A percentile compares a stretch with the other conserved stretches of the same genome.
These are phyloP conservation scores for Girardia tigrina DNA, from an alignment of 2,888 invertebrate genomes.

Conservation along the genomic window DNA sequence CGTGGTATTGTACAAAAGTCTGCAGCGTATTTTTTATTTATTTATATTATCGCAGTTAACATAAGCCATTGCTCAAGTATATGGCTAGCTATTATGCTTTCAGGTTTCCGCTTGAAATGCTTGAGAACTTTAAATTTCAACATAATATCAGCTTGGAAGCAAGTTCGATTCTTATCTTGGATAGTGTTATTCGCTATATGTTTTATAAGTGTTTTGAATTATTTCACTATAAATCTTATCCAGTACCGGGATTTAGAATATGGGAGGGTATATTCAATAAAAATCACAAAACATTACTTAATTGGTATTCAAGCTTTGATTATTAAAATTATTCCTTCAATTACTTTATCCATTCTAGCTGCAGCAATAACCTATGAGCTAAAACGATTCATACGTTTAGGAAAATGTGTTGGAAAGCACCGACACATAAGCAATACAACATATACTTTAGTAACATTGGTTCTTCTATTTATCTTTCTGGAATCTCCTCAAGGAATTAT, in stretches of 20 bases:
- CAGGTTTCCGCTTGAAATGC: neutral
- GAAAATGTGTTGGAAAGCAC: neutral
- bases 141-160: neutral
- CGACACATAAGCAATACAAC: constrained; percentile 8
- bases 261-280: neutral
- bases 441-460: neutral
- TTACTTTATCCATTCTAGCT: neutral
- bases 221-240: neutral
- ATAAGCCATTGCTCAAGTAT: neutral
- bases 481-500: constrained; percentile 26
- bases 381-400: neutral
- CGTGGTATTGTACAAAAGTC: neutral
- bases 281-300: neutral
- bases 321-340: neutral
- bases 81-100: constrained; percentile 10
- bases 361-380: neutral
- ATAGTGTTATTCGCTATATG: neutral
- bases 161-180: neutral
- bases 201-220: constrained; percentile 19
- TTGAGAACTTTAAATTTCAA: neutral
- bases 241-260: neutral
- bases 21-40: constrained; percentile 20
- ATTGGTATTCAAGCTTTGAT: neutral
- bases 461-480: constrained; percentile 12
- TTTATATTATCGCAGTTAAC: constrained; percentile 3